These are phyloP conservation scores for Helostoma temminkii DNA, from an alignment of 2,797 vertebrate species.

Conservation along the genomic window DNA sequence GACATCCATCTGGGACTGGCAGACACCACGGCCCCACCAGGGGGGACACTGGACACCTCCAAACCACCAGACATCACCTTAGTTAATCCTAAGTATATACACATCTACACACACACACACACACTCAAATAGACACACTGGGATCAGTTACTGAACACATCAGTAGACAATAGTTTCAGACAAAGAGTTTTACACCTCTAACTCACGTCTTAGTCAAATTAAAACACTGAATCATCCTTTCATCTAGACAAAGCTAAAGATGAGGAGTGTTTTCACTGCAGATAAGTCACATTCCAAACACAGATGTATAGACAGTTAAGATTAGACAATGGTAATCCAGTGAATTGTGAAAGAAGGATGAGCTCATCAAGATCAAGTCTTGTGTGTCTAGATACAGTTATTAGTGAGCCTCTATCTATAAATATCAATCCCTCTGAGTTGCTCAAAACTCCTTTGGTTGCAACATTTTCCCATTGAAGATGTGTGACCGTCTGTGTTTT, in stretches of 20 bases:
- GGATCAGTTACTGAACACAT: slow-evolving; percentile 68
- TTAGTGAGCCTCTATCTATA: slow-evolving; percentile 29
- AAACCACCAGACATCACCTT: slow-evolving; percentile 55
- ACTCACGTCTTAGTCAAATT: slow-evolving; percentile 59
- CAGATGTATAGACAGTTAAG: slow-evolving; percentile 28
- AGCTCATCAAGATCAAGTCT: slow-evolving; percentile 15
- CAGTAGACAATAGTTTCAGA: slow-evolving; percentile 61
- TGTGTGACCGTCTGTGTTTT: slow-evolving; percentile 68
- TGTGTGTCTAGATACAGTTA: slow-evolving; percentile 25
- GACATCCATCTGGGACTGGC: slow-evolving; percentile 79
- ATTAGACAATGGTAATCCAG: slow-evolving; percentile 23
- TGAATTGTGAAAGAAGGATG: slow-evolving; percentile 28
- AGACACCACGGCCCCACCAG: slow-evolving; percentile 78
- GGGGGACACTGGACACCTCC: slow-evolving; percentile 73
- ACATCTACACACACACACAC: slow-evolving; percentile 54
- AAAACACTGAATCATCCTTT: slow-evolving; percentile 60
- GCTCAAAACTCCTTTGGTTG: slow-evolving; percentile 42
- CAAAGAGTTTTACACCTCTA: slow-evolving; percentile 57
- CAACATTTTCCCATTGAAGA: slow-evolving; percentile 59
- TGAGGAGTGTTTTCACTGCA: slow-evolving; percentile 37
- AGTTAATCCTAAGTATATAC: slow-evolving; percentile 74
- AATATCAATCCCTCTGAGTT: slow-evolving; percentile 37
- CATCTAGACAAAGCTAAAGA: slow-evolving; percentile 53
- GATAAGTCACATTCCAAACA: slow-evolving; percentile 50
- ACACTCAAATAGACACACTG: slow-evolving; percentile 62